Conservation (phyloP, 2,113 vertebrate genomes). For the Paramormyrops kingsleyae region DNA sequence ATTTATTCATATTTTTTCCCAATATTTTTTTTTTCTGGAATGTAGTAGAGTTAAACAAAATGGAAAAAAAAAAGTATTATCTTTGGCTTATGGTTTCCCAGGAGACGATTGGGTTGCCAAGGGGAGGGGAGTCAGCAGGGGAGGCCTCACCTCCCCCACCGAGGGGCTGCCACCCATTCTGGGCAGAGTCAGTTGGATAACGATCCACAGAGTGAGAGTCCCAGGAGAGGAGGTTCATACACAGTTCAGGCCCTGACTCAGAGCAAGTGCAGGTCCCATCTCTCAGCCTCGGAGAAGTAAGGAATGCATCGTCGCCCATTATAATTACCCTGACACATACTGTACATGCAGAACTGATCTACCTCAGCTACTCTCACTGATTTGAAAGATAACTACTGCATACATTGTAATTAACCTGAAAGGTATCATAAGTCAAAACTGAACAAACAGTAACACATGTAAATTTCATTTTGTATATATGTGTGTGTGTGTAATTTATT, state of each 20-base stretch:
- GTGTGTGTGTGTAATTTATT: not conserved
- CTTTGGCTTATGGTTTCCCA: not conserved
- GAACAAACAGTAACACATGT: not conserved
- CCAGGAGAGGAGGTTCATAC: conserved; percentile 56
- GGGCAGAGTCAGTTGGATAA: conserved; percentile 57
- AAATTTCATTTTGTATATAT: not conserved
- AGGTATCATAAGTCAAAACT: not conserved
- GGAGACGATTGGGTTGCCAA: not conserved
- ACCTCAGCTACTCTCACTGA: not conserved
- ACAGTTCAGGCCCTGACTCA: conserved; percentile 53
- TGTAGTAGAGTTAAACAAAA: not conserved
- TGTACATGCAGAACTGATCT: not conserved
- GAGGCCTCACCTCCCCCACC: conserved; percentile 19
- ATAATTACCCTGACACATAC: not conserved
- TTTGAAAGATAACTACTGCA: not conserved
- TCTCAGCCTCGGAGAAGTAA: not conserved
- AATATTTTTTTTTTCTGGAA: not conserved
- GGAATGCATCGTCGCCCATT: not conserved
- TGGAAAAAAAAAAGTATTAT: not conserved
- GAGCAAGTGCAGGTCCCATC: conserved; percentile 2
- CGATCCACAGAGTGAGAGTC: conserved; percentile 51
- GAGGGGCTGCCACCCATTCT: conserved; percentile 35
- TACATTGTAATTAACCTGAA: not conserved
- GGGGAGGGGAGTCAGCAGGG: not conserved
- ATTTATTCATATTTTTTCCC: not conserved